Evolutionary conservation across 1,140 invertebrate genomes (phyloP), one percentile per base, ranked within the genome.

Genomic region (Frieseomelitta varia): DNA sequence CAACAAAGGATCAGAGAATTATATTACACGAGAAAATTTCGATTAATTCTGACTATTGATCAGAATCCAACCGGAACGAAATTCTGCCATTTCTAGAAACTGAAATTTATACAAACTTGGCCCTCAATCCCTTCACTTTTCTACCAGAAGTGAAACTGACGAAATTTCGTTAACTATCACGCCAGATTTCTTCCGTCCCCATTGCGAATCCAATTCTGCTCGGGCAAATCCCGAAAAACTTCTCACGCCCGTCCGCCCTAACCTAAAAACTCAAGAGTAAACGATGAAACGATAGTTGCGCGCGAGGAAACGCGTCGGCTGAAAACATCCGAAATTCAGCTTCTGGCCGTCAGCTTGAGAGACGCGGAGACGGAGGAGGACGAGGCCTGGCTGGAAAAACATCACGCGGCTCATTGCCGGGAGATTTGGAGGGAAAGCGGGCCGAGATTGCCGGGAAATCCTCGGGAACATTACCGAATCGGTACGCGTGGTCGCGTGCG

Each of bases 381-480:
- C 15, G n/a, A 34, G 27, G 30, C 17, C 27, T 1, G 84, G 63
- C 15, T 39, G 30, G 68, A 80, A 80, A 67, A 86, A 80, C 68
- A 84, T 81, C 73, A 27, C 68, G 82, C 79, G 72, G 74, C 79
- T 84, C 80, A 88, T 88, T 77, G 85, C 78, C 55, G 81, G 56
- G n/a, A 89, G 82, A 90, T 83, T 90, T 89, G 82, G 84, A 80
- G 39, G 85, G 34, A 68, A 88, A 71, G 67, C 68, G 81, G 71
- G 78, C 58, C 30, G 85, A 71, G 78, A 89, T 65, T 81, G 63
- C 76, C 34, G 83, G 69, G 71, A 87, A 85, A 87, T 85, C 74
- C 79, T 89, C 63, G 61, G 56, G 78, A 87, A 77, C 79, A 89
- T 90, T 90, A 82, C 56, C 79, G 81, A 87, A 90, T 89, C 88